Conservation (phyloP, 2,113 vertebrate species). For the Ictalurus punctatus region DNA sequence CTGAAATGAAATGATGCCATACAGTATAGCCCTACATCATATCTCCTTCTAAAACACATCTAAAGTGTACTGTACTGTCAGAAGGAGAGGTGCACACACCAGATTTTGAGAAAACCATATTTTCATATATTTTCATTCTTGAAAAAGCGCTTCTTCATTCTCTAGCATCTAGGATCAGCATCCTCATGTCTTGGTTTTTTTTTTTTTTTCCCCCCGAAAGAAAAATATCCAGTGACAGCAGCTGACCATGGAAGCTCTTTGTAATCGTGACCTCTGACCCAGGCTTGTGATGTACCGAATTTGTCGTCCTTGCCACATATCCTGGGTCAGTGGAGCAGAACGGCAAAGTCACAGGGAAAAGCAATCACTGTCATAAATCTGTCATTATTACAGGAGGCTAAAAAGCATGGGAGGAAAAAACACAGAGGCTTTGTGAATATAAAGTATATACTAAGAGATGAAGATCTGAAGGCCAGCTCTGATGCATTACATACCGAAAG, state of each 20-base stretch:
- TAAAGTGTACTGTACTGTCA: neutral
- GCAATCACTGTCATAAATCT: neutral
- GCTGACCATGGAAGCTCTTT: neutral
- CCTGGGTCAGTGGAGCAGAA: conserved; percentile 30
- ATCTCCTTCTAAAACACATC: neutral
- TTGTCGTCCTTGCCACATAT: conserved; percentile 2
- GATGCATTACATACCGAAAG: neutral
- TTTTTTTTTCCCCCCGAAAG: neutral
- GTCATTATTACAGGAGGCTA: neutral
- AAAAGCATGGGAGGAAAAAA: neutral
- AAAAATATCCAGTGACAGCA: neutral
- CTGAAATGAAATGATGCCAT: neutral
- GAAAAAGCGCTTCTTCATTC: neutral
- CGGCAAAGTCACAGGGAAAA: conserved; percentile 16
- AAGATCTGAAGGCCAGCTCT: neutral
- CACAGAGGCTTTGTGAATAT: neutral
- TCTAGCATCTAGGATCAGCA: neutral
- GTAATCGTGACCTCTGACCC: conserved; percentile 8
- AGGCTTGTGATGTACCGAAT: neutral
- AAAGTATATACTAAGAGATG: neutral
- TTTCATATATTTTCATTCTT: neutral
- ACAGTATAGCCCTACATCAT: neutral
- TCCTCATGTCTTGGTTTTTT: neutral
- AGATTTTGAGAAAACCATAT: neutral
- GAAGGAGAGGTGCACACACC: neutral